Evolutionary conservation across 2,888 invertebrate species (phyloP), one percentile per base, ranked within the genome.

Genomic region (Cremastinae sp.): DNA sequence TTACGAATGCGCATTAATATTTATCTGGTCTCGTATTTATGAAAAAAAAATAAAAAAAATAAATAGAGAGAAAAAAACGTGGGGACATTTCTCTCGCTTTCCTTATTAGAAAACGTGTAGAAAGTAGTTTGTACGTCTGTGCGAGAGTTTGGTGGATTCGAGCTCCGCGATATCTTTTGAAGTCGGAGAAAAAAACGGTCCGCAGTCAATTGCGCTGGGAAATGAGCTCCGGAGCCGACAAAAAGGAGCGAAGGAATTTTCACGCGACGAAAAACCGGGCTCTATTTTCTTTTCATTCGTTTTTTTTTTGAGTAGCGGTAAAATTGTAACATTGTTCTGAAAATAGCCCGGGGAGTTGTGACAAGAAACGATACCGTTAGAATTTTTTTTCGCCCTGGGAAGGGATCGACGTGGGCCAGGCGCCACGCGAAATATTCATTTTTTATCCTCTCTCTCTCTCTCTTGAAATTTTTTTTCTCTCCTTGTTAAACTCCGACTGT

Each of bases 101-200:
- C 76, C 76, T 73, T 76, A 76, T 76, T 76, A 76, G 76, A 76
- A 64, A 9, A n/a, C 12, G 49, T 73, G 28, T 73, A 59, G 69
- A 70, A 70, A 70, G 69, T 70, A 59, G 59, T 28, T 28, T 28
- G 28, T 28, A 28, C 28, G 28, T 28, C 28, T 3, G 28, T 5
- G 28, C 28, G 65, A 53, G 51, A 51, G 64, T 22, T 41, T 22
- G 39, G 5, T 41, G 37, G 41, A 64, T 43, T 41, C 58, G 12
- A 10, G 12, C 12, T 14, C 14, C n/a, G 12, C 53, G 28, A 12
- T 28, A 28, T 28, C 28, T 28, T n/a, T 28, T 37, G 47, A 72
- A 62, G 55, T 47, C 20, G 61, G 37, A 12, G 14, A 28, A 41
- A 39, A 22, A 47, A n/a, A n/a, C n/a, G 47, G 39, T n/a, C 35